Base-by-base conservation (phyloP, 2,888 invertebrate species). In the Tholera decimalis region DNA sequence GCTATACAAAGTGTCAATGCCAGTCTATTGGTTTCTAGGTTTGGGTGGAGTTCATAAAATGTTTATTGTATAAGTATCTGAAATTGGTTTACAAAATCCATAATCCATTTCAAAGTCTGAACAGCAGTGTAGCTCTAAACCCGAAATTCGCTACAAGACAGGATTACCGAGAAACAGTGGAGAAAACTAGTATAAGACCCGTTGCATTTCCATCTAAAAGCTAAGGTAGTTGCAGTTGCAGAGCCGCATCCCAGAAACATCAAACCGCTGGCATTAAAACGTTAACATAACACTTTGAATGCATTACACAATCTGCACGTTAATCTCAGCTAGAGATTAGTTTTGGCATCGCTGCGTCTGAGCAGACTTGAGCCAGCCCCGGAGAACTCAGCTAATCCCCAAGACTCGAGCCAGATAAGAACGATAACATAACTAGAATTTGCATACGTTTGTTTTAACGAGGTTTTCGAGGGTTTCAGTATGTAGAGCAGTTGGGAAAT, bases 231-330 rank as follows among this genome's bases (percentile, higher is more conserved):
- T 62, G 43, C 33, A 65, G 8, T 43, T 43, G 43, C 26, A 69
- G 28, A 51, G 33, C 35, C 35, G 64, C 43, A 63, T n/a, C 50
- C 15, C 44, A 63, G 65, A 53, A 74, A 68, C 62, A 79, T 74
- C 79, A 79, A 79, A 79, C 50, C 47, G 58, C 58, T 44, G 66
- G 61, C 67, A 73, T 71, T 71, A 69, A 74, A 78, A 71, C 64
- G 76, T 50, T 68, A 73, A 72, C 79, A 79, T 81, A 83, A 81
- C 79, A 83, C 73, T 81, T 73, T 71, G 79, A 80, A 82, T 83
- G 83, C 83, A 83, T 83, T 79, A 70, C 82, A 77, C 73, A 82
- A 82, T 82, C 72, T 73, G 62, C 41, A 68, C 75, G 80, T 78
- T 83, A 83, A 83, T 83, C 80, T 76, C 41, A 56, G 55, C 73